phyloP scores from a whole-genome alignment of 1,140 invertebrate species.

The Pogonomyrmex barbatus region DNA sequence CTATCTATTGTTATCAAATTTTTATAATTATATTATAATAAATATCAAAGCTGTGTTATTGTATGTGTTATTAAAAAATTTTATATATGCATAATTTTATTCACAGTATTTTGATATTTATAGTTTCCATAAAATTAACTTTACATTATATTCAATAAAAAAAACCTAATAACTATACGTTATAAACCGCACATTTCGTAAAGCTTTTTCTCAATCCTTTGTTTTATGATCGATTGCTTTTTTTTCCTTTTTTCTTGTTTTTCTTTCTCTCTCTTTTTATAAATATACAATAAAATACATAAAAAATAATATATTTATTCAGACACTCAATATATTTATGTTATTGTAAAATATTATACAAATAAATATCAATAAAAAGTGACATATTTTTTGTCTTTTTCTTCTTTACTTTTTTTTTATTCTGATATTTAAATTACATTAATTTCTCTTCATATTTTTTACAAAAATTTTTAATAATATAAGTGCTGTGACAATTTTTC shows the following conservation, averaged over 20 bases:
- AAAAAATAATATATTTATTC: not conserved
- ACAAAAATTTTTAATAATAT: not conserved
- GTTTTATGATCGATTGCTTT: not conserved
- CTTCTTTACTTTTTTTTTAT: not conserved
- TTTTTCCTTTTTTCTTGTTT: not conserved
- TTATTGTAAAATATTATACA: not conserved
- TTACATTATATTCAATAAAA: not conserved
- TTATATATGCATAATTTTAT: not conserved
- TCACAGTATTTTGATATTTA: not conserved
- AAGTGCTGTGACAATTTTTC: not conserved
- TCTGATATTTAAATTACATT: no score
- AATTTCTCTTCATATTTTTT: not conserved
- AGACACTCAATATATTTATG: not conserved
- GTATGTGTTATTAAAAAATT: not conserved
- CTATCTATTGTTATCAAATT: no score
- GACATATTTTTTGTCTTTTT: no score
- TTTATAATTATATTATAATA: not conserved
- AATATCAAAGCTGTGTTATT: not conserved
- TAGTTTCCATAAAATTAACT: slow-evolving; percentile 7
- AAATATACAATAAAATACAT: not conserved
- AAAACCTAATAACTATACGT: not conserved
- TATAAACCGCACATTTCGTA: not conserved
- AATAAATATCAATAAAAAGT: not conserved
- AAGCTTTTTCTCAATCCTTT: not conserved
- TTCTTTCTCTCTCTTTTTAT: not conserved